Evolutionary conservation across 1,140 invertebrate species (phyloP), one percentile per base, ranked within the genome.

Genomic region (Drosophila pectinifera): DNA sequence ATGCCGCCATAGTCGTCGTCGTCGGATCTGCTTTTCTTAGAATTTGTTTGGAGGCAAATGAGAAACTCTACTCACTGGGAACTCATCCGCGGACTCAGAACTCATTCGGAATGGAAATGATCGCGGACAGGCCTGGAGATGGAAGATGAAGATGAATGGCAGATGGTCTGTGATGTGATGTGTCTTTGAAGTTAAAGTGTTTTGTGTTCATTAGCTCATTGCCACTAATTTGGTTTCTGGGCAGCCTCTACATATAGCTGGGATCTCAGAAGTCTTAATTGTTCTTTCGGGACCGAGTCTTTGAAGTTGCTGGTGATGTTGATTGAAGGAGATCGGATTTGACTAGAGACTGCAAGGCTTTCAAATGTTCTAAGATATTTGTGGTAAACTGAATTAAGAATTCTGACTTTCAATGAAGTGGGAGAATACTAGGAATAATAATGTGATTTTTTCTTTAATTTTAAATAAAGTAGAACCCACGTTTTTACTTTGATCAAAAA

Each of bases 61-160:
- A 78, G 62, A 75, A 73, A 83, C 62, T n/a, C 24, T 63, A 20
- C 26, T 16, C 20, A 36, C 43, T 58, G 42, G 48, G 41, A 58
- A 46, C 57, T 28, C 42, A 41, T 80, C 48, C 78, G 42, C 64
- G 38, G 79, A 41, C 59, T 34, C 43, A 11, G 48, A 65, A 46
- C 73, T 43, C 68, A 86, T 78, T 82, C 34, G 39, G 46, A 70
- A 70, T 70, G 67, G 42, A 82, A 83, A 78, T 78, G 82, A 85
- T 85, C 79, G 56, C 69, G 39, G 58, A 65, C 64, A 74, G 68
- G 53, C 26, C 42, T 51, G 38, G 42, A 55, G 43, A 28, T 24
- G 31, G 31, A 46, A 80, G 75, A 85, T 84, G 78, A 88, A 88
- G 82, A 85, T 88, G 82, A 85, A 86, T 82, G 83, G 64, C 83